Conservation (phyloP, 2,113 vertebrate genomes). For the Hippocampus comes region DNA sequence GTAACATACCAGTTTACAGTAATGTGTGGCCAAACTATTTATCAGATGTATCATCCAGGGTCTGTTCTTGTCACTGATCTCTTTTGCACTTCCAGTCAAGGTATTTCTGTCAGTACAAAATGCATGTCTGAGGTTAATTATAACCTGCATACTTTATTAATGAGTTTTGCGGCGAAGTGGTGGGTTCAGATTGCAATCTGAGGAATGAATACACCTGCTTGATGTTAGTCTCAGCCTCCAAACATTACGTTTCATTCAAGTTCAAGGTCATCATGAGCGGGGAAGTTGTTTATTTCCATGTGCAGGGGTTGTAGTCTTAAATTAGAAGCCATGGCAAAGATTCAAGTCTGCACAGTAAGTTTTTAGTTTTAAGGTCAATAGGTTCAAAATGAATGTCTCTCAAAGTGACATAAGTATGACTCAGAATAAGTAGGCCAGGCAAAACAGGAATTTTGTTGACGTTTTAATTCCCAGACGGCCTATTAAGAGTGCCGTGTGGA, state of each 20-base stretch:
- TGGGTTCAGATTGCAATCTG: slow-evolving; percentile 30
- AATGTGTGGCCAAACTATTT: slow-evolving; percentile 55
- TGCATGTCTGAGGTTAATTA: slow-evolving; percentile 17
- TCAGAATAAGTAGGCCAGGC: slow-evolving; percentile 29
- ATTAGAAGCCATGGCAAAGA: slow-evolving; percentile 33
- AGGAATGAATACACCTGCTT: slow-evolving; percentile 29
- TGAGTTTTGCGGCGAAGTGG: slow-evolving; percentile 14
- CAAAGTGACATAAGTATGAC: slow-evolving; percentile 38
- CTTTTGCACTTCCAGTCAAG: slow-evolving; percentile 25
- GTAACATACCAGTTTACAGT: slow-evolving; percentile 64
- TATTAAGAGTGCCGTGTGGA: slow-evolving; percentile 31
- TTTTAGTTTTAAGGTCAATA: slow-evolving; percentile 23
- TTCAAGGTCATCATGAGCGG: not conserved
- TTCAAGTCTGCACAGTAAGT: slow-evolving; percentile 30
- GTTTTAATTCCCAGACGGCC: slow-evolving; percentile 39
- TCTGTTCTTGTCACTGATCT: slow-evolving; percentile 30
- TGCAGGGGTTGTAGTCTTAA: slow-evolving; percentile 20
- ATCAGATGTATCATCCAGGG: slow-evolving; percentile 56
- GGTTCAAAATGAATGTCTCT: slow-evolving; percentile 44
- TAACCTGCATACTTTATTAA: slow-evolving; percentile 1
- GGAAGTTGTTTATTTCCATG: slow-evolving; percentile 32
- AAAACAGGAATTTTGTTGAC: slow-evolving; percentile 32
- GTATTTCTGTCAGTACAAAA: slow-evolving; percentile 16
- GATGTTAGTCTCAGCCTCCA: slow-evolving; percentile 14
- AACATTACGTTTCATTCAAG: slow-evolving; percentile 9